phyloP scores from a whole-genome alignment of 2,113 vertebrate species.

The Pterocles gutturalis region DNA sequence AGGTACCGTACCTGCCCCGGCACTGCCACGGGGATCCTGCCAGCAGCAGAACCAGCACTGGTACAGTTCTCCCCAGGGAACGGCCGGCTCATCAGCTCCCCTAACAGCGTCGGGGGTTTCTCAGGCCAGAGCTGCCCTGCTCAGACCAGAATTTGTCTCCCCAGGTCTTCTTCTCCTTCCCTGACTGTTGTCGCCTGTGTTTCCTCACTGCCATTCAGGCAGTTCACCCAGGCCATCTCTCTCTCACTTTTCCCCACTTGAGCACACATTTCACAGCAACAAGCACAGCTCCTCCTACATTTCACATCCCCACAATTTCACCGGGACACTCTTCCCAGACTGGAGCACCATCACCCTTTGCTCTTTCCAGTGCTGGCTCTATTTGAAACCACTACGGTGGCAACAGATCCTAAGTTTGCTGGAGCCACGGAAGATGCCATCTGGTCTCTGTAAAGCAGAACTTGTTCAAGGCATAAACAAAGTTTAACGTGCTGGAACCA shows the following conservation, averaged over 20 bases:
- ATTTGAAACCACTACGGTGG: background rate
- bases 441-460: background rate
- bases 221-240: background rate
- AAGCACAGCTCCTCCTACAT: background rate
- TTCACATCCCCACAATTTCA: background rate
- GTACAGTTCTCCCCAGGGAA: background rate
- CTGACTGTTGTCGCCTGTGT: background rate
- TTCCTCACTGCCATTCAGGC: background rate
- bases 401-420: background rate
- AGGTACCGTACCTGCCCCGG: rapidly evolving
- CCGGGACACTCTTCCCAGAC: background rate
- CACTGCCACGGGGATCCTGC: background rate
- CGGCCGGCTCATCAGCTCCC: rapidly evolving
- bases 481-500: background rate
- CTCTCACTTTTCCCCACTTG: background rate
- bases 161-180: background rate
- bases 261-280: background rate
- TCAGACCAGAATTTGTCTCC: background rate
- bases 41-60: rapidly evolving
- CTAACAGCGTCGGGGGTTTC: background rate
- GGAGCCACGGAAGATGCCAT: background rate
- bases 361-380: background rate
- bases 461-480: background rate
- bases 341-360: background rate
- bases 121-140: background rate